Evolutionary conservation across 1,140 invertebrate genomes (phyloP).

Genomic region (Zaprionus kolodkinae): DNA sequence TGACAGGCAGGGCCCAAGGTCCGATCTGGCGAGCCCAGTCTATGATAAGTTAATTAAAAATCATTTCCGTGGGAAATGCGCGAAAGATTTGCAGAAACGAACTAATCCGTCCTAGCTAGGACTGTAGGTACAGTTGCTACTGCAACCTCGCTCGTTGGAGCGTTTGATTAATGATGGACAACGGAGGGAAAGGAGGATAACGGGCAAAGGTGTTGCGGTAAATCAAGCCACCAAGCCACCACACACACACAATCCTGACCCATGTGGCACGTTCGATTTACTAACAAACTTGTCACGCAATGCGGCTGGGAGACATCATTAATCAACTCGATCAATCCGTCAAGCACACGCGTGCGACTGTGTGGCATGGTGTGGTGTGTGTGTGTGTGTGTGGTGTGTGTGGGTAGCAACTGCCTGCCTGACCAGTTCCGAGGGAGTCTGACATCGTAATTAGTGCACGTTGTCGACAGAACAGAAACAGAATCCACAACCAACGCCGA

Average conservation of each 20-base stretch:
- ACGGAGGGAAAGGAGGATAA: not conserved
- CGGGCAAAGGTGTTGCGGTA: conserved; percentile 17
- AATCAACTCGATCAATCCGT: conserved; percentile 76
- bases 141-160: not conserved
- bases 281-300: conserved; percentile 81
- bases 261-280: conserved; percentile 63
- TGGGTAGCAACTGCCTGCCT: conserved; percentile 16
- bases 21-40: conserved; percentile 31
- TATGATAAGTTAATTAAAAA: conserved; percentile 79
- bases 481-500: conserved; percentile 7
- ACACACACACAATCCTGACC: conserved; percentile 39
- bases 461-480: conserved; percentile 34
- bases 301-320: conserved; percentile 62
- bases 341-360: conserved; percentile 34
- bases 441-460: conserved; percentile 51
- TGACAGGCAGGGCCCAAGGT: conserved; percentile 18
- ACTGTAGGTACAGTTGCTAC: conserved; percentile 1
- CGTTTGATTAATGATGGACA: conserved; percentile 68
- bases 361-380: conserved; percentile 26
- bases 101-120: not conserved
- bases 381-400: conserved; percentile 7
- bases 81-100: not conserved
- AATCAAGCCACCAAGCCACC: conserved; percentile 26
- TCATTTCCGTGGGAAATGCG: conserved; percentile 64
- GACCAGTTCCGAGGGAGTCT: conserved; percentile 26